A percentile compares a stretch with the other conserved stretches of the same genome.
Conservation (phyloP, 2,888 invertebrate species). For the Arctia plantaginis region DNA sequence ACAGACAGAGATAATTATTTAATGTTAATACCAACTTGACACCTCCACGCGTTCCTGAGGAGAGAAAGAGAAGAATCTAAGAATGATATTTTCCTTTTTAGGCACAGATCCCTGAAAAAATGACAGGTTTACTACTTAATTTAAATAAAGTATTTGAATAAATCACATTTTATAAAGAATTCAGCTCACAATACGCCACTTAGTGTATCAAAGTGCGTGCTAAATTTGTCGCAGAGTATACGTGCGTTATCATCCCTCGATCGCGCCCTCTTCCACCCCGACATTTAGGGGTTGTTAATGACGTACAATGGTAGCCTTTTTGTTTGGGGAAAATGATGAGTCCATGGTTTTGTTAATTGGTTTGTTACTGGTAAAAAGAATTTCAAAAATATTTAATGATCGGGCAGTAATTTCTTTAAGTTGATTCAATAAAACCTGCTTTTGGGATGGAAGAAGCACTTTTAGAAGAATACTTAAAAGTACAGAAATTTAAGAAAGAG, state of each 20-base stretch:
- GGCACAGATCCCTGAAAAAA: not conserved
- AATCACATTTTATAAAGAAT: constrained; percentile 14
- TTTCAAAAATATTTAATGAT: constrained; percentile 10
- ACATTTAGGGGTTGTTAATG: constrained; percentile 53
- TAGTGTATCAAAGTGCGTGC: constrained; percentile 17
- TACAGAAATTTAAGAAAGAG: too few relatives aligned
- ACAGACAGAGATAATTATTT: too few relatives aligned
- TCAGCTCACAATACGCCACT: constrained; percentile 14
- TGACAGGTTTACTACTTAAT: not conserved
- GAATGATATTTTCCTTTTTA: not conserved
- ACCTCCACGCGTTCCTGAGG: not conserved
- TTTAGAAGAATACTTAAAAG: too few relatives aligned
- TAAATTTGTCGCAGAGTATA: constrained; percentile 29
- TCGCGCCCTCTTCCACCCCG: constrained; percentile 41
- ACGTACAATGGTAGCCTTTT: constrained; percentile 25
- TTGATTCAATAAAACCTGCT: not conserved
- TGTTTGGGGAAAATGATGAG: constrained; percentile 22
- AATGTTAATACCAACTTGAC: not conserved
- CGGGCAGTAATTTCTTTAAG: not conserved
- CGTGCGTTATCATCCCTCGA: constrained; percentile 58
- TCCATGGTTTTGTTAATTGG: constrained; percentile 23
- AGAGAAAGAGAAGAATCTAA: not conserved
- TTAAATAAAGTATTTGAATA: not conserved
- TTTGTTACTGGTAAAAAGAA: constrained; percentile 19
- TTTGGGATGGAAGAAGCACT: too few relatives aligned